Evolutionary conservation across 2,113 vertebrate species (phyloP), one percentile per base, ranked within the genome.

Genomic region (Stercorarius parasiticus): DNA sequence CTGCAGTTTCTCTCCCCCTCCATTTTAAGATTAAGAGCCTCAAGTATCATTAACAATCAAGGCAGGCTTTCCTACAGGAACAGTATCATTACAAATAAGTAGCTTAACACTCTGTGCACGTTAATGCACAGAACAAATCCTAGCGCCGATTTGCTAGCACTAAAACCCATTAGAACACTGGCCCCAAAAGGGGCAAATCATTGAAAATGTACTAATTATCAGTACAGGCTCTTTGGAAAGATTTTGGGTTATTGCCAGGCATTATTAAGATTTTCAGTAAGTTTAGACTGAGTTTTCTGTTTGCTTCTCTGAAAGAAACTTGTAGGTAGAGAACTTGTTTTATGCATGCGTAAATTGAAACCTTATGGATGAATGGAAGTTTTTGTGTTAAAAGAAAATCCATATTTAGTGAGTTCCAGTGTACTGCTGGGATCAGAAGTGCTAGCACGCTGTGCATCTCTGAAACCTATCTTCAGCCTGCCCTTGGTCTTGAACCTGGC

Each of bases 41-140:
- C 88, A 95, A 91, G 95, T 86, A 96, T 95, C 96, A 96, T 93
- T 97, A 88, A 94, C 70, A 97, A 97, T 95, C 82, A 97, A 97
- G 42, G 25, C 93, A 96, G 94, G 88, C 95, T 95, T 85, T 93
- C 88, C 64, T 95, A 95, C 70, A 94, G 81, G 73, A 97, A 88
- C 58, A 92, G 64, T 76, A 92, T 91, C 78, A 82, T 97, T 97
- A 93, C 89, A 97, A 97, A 93, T 93, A 97, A 97, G 88, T 89
- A 95, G 55, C 43, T 96, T 97, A 96, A 92, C 93, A 95, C 82
- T 97, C 81, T 58, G 79, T 52, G 88, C 97, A 97, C 69, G 59
- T 96, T 97, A 97, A 71, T 96, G 77, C 64, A 94, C 81, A 96
- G 85, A 97, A 74, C 84, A 96, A 95, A 94, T 89, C 83, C 90